Conservation (phyloP, 2,797 vertebrate species). For the Toxotes lorentzi region DNA sequence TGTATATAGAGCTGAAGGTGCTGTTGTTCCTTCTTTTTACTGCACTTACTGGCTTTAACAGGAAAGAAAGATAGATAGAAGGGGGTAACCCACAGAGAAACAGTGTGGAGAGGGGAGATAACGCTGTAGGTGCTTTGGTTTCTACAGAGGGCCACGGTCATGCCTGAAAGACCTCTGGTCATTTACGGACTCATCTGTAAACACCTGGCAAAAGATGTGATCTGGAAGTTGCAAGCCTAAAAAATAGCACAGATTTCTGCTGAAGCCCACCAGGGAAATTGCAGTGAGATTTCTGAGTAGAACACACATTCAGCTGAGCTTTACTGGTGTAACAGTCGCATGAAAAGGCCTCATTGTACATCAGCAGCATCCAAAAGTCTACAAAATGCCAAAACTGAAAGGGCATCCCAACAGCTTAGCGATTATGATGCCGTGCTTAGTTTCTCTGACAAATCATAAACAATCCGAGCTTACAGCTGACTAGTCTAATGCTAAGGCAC, state of each 20-base stretch:
- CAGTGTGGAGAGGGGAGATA: constrained; percentile 30
- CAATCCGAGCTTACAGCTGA: constrained; percentile 48
- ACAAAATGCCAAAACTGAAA: constrained; percentile 54
- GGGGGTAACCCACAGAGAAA: constrained; percentile 37
- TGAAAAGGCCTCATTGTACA: constrained; percentile 59
- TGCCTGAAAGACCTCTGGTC: constrained; percentile 19
- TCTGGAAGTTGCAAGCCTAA: constrained; percentile 17
- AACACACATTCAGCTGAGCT: constrained; percentile 34
- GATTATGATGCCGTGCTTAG: constrained; percentile 37
- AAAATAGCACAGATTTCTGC: constrained; percentile 22
- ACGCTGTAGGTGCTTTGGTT: constrained; percentile 19
- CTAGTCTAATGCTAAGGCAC: constrained; percentile 33
- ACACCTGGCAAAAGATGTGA: constrained; percentile 19
- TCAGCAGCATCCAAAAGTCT: constrained; percentile 25
- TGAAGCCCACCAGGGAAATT: background rate
- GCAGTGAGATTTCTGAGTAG: constrained; percentile 15
- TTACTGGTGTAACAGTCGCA: constrained; percentile 18
- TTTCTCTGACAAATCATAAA: constrained; percentile 55
- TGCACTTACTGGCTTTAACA: constrained; percentile 1
- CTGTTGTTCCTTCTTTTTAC: constrained; percentile 25
- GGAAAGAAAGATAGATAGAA: constrained; percentile 25
- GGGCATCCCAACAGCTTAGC: constrained; percentile 50
- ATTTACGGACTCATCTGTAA: background rate
- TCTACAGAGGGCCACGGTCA: constrained; percentile 30
- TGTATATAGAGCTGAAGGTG: background rate